Percentiles rank a stretch among this genome's conserved stretches.
These are phyloP conservation scores for Cyphomyrmex costatus DNA, from an alignment of 1,140 invertebrate genomes.

Conservation along the genomic window DNA sequence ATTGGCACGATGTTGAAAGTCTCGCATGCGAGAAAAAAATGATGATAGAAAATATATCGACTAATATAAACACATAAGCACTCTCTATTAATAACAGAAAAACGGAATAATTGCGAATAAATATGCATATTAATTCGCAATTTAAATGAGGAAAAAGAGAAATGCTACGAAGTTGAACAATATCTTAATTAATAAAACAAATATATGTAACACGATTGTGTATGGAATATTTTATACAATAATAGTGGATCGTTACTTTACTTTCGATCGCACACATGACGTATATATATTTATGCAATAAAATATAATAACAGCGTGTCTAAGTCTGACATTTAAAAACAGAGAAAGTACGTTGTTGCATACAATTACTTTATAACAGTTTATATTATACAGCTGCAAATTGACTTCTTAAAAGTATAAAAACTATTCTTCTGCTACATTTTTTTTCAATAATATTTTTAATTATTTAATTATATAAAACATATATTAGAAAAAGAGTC, in stretches of 20 bases:
- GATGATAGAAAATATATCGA: neutral
- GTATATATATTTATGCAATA: slow-evolving; percentile 40
- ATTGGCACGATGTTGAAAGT: slow-evolving; percentile 8
- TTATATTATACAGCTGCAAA: neutral
- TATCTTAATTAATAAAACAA: slow-evolving; percentile 1
- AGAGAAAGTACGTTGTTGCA: slow-evolving; percentile 33
- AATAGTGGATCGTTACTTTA: neutral
- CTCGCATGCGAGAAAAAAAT: neutral
- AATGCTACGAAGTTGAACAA: neutral
- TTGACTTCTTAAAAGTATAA: neutral
- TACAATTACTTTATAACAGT: slow-evolving; percentile 16
- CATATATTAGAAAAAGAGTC: no score
- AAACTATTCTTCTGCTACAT: neutral
- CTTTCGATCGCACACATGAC: neutral
- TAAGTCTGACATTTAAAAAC: slow-evolving; percentile 38
- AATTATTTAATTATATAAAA: neutral
- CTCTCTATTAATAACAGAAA: slow-evolving; percentile 9
- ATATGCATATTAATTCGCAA: neutral
- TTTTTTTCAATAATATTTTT: neutral
- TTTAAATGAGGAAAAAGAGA: neutral
- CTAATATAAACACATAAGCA: neutral
- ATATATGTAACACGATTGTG: neutral
- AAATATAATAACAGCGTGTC: slow-evolving; percentile 17
- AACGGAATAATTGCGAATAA: neutral
- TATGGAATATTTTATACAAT: neutral